phyloP scores from a whole-genome alignment of 2,888 invertebrate species.

The Pyrochroa serraticornis region DNA sequence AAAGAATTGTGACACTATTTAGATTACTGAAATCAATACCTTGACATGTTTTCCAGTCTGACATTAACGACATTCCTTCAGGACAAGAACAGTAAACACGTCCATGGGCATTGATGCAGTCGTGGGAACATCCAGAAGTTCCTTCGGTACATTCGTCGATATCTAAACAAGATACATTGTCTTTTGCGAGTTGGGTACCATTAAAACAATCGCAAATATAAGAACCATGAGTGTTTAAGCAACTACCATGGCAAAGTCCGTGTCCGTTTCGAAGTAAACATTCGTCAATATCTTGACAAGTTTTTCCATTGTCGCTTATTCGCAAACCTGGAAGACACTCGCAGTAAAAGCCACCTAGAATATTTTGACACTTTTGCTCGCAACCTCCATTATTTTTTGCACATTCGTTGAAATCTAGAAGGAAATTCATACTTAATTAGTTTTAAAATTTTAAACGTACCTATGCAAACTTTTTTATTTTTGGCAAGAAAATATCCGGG shows the following conservation, averaged over 20 bases:
- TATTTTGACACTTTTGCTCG: constrained; percentile 63
- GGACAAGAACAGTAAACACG: constrained; percentile 54
- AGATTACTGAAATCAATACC: constrained; percentile 35
- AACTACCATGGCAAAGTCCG: constrained; percentile 68
- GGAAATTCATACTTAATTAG: neutral
- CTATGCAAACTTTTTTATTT: constrained; percentile 54
- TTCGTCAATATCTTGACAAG: constrained; percentile 64
- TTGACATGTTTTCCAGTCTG: constrained; percentile 52
- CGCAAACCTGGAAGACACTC: constrained; percentile 61
- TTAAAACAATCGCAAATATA: constrained; percentile 66
- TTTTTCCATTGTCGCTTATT: constrained; percentile 51
- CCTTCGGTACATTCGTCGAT: constrained; percentile 58
- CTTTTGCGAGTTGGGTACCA: constrained; percentile 64
- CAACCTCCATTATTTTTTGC: constrained; percentile 62
- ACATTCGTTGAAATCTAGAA: constrained; percentile 66
- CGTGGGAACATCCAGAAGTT: constrained; percentile 65
- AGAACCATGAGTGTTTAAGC: constrained; percentile 63
- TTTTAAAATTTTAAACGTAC: constrained; percentile 44
- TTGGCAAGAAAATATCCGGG: constrained; percentile 56
- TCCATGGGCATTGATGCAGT: constrained; percentile 63
- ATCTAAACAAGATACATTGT: constrained; percentile 65
- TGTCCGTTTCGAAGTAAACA: constrained; percentile 66
- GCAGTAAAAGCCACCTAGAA: constrained; percentile 64
- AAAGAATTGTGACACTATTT: neutral
- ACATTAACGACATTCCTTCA: constrained; percentile 49